Evolutionary conservation across 2,797 vertebrate species (phyloP).

Genomic region (Pantherophis alleghaniensis): DNA sequence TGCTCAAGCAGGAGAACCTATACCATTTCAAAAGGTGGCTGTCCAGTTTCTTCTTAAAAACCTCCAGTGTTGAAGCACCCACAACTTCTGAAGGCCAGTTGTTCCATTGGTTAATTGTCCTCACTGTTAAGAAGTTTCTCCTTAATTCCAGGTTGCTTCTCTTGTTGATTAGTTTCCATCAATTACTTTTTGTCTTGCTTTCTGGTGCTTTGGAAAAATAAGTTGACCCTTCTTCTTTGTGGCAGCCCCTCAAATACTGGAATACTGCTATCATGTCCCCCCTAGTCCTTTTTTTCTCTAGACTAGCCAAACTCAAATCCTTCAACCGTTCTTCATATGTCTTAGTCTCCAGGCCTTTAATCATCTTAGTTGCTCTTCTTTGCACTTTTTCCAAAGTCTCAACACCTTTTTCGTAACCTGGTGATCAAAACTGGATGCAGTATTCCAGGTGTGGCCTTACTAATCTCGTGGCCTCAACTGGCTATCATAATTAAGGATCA

Average conservation of each 20-base stretch:
- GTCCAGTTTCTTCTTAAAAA: not conserved
- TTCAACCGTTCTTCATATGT: not conserved
- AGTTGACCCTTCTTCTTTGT: too few relatives aligned
- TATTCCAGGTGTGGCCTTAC: not conserved
- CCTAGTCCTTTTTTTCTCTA: not conserved
- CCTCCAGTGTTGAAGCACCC: too few relatives aligned
- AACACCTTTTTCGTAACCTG: not conserved
- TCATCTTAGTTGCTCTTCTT: not conserved
- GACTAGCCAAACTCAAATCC: not conserved
- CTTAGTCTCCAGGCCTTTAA: too few relatives aligned
- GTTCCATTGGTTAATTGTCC: too few relatives aligned
- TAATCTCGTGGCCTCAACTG: not conserved
- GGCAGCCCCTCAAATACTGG: too few relatives aligned
- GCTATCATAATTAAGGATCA: not conserved
- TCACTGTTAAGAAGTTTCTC: too few relatives aligned
- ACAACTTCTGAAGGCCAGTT: too few relatives aligned
- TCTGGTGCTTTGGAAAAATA: too few relatives aligned
- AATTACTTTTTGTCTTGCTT: too few relatives aligned
- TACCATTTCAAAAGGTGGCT: not conserved
- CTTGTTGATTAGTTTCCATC: too few relatives aligned
- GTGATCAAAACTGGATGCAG: not conserved
- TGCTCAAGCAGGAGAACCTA: not conserved
- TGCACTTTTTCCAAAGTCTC: not conserved
- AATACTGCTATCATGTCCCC: too few relatives aligned
- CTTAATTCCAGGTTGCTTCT: too few relatives aligned